Evolutionary conservation across 2,113 vertebrate genomes (phyloP), one percentile per base, ranked within the genome.

Genomic region (Petromus typicus): DNA sequence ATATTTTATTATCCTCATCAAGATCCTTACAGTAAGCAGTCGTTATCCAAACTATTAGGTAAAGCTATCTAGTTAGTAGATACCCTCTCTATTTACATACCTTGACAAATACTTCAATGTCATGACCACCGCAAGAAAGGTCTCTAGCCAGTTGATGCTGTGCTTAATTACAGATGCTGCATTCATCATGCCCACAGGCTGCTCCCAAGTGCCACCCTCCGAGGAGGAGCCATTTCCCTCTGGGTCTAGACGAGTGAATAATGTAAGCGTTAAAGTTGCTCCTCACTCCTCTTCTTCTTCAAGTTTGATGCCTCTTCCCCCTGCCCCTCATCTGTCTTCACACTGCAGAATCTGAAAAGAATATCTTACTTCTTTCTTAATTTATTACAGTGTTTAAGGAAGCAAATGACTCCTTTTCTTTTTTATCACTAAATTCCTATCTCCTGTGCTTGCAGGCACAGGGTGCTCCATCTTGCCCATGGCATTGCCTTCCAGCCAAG

Each of bases 391-490:
- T 75, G 84, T 94, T 97, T 96, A 95, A 87, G 64, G 78, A 63
- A 92, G 43, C 78, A 94, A 95, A 94, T 91, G 83, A 95, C 83
- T 92, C 82, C 61, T 95, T 96, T 89, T 94, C 82, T 67, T 95
- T 96, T 89, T 94, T 67, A 76, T 92, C 34, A 40, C 54, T 71
- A 51, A 90, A 75, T 96, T 85, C 54, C 69, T 75, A 14, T 37
- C 63, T 25, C 40, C 66, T 54, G 63, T 71, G 40, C 59, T 76
- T 92, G 4, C 45, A 7, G 5, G 54, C 20, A 27, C 82, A 81
- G 67, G 57, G 51, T 95, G 82, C 48, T 80, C 16, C 37, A 13
- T 93, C 86, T 92, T 96, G 45, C 85, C 48, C 3, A 1, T n/a
- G 81, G 73, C 69, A 14, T 22, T 87, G 80, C 64, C 73, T 93